These are phyloP conservation scores for Melanerpes aurifrons DNA, from an alignment of 2,113 vertebrate species.

Conservation along the genomic window DNA sequence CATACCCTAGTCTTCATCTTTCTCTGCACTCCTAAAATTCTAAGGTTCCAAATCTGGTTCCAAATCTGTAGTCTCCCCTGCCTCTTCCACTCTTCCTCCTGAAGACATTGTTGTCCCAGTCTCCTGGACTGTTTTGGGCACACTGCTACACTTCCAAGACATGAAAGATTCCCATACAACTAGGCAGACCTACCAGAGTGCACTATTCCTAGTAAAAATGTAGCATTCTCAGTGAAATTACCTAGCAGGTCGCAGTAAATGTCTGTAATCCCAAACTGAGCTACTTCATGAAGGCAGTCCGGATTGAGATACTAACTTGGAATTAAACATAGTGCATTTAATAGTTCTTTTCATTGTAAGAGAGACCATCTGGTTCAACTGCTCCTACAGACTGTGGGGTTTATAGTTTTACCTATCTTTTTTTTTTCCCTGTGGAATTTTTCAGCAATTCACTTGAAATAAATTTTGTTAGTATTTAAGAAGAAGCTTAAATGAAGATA, in stretches of 20 bases:
- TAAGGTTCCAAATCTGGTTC: neutral
- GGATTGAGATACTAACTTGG: neutral
- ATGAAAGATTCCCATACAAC: neutral
- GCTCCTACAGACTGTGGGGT: neutral
- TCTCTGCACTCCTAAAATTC: neutral
- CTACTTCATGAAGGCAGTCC: neutral
- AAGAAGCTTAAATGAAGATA: conserved; percentile 46
- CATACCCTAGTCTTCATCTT: neutral
- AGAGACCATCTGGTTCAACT: neutral
- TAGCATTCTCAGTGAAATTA: neutral
- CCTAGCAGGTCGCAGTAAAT: neutral
- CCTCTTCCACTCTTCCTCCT: neutral
- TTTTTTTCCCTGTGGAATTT: conserved; percentile 15
- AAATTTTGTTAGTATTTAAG: conserved; percentile 28
- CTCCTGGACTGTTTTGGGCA: neutral
- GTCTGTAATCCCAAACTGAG: neutral
- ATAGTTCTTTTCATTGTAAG: neutral
- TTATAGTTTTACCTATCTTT: conserved; percentile 26
- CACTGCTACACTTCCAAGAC: neutral
- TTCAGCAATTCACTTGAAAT: neutral
- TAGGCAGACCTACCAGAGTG: neutral
- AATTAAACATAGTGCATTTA: neutral
- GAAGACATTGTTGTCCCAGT: neutral
- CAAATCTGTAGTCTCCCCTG: neutral
- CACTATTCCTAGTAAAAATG: neutral